phyloP scores from a whole-genome alignment of 2,113 vertebrate species.

The Istiophorus platypterus region DNA sequence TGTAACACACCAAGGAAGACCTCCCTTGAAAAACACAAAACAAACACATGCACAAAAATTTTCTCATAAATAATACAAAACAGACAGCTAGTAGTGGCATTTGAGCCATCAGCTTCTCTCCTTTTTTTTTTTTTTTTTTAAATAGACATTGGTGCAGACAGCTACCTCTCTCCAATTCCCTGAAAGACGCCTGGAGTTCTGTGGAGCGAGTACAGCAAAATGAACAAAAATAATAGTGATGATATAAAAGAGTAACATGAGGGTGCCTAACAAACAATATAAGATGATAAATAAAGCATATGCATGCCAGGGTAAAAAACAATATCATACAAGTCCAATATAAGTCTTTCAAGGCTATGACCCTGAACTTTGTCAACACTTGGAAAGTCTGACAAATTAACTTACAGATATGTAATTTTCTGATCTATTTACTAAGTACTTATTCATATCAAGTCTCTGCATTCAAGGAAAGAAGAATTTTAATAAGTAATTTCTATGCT shows the following conservation, averaged over 20 bases:
- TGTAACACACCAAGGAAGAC: constrained; percentile 55
- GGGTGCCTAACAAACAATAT: neutral
- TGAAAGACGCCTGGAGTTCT: constrained; percentile 84
- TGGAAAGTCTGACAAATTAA: neutral
- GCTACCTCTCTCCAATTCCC: constrained; percentile 89
- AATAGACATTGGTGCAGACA: constrained; percentile 57
- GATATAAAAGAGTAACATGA: constrained; percentile 26
- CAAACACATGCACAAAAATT: constrained; percentile 53
- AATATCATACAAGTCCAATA: neutral
- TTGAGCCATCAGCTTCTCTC: constrained; percentile 40
- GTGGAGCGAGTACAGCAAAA: constrained; percentile 72
- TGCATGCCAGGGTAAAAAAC: neutral
- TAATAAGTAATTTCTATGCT: neutral
- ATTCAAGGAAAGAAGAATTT: neutral
- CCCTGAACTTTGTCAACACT: neutral
- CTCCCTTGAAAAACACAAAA: constrained; percentile 52
- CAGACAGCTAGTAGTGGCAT: constrained; percentile 39
- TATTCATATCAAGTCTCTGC: neutral
- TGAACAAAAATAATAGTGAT: constrained; percentile 27
- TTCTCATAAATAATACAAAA: constrained; percentile 42
- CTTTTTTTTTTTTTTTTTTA: constrained; percentile 20
- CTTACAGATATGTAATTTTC: neutral
- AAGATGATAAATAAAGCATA: constrained; percentile 1
- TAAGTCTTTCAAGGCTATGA: neutral
- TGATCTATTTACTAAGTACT: neutral